Evolutionary conservation across 2,113 vertebrate species (phyloP).

Genomic region (Bubalus kerabau): DNA sequence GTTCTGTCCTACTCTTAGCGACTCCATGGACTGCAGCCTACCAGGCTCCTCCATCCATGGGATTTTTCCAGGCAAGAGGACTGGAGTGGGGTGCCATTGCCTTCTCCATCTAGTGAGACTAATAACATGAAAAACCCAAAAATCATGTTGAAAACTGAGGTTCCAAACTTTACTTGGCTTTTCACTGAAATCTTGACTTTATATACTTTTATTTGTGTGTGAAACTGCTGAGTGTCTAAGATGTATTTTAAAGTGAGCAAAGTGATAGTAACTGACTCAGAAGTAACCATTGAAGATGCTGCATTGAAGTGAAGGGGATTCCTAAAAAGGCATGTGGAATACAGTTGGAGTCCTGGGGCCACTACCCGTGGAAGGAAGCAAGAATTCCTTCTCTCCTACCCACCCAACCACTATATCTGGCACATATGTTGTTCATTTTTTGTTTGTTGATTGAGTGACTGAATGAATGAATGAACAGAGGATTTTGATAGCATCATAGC

Average conservation of each 20-base stretch:
- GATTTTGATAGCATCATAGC: background rate
- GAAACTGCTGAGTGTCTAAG: background rate
- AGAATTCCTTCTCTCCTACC: background rate
- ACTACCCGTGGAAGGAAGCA: background rate
- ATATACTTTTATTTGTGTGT: background rate
- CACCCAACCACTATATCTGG: background rate
- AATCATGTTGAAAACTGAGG: background rate
- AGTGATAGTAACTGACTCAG: background rate
- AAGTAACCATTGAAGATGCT: background rate
- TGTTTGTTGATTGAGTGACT: background rate
- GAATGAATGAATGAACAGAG: background rate
- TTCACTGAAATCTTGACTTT: background rate
- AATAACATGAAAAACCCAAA: background rate
- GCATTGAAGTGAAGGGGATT: background rate
- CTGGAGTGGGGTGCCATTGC: too few relatives aligned
- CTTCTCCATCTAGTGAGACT: background rate
- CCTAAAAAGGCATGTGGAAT: background rate
- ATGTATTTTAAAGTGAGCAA: background rate
- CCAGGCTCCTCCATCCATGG: too few relatives aligned
- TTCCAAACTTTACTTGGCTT: background rate
- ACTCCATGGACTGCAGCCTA: too few relatives aligned
- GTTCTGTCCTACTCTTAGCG: too few relatives aligned
- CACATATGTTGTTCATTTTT: background rate
- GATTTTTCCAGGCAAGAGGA: too few relatives aligned
- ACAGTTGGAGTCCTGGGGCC: background rate